Evolutionary conservation across 2,797 vertebrate genomes (phyloP).

Genomic region (Lagocephalus sceleratus): DNA sequence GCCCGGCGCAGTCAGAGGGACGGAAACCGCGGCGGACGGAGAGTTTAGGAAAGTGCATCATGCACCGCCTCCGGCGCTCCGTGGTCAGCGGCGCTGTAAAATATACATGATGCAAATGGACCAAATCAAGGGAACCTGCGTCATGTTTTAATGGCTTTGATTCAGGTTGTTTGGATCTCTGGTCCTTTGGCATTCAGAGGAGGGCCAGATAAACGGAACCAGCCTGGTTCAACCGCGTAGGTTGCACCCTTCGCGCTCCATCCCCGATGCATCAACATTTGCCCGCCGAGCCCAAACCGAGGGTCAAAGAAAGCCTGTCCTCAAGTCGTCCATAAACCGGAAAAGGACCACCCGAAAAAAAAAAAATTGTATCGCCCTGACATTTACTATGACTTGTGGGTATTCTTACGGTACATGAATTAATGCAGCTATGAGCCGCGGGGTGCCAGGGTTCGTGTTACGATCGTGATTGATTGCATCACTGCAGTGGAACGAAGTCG

Average conservation of each 20-base stretch:
- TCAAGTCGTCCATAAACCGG: no score
- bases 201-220: constrained; percentile 11
- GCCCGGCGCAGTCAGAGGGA: constrained; percentile 2
- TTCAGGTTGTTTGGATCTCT: constrained; percentile 24
- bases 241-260: no score
- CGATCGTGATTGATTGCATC: constrained; percentile 70
- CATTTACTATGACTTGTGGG: no score
- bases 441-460: constrained; percentile 31
- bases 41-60: constrained; percentile 12
- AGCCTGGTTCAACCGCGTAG: not conserved
- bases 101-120: constrained; percentile 15
- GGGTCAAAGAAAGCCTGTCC: no score
- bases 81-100: constrained; percentile 4
- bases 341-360: no score
- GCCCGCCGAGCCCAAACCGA: no score
- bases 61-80: not conserved
- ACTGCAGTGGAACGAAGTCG: constrained; percentile 68
- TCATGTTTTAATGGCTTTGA: constrained; percentile 21
- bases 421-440: not conserved
- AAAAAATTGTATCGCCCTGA: no score
- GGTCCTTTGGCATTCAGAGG: constrained; percentile 3
- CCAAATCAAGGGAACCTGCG: constrained; percentile 20
- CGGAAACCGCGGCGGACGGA: constrained; percentile 10
- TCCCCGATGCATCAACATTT: no score
- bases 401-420: constrained; percentile 2